Evolutionary conservation across 2,797 vertebrate genomes (phyloP), one percentile per base, ranked within the genome.

Genomic region (Acanthornis magna): DNA sequence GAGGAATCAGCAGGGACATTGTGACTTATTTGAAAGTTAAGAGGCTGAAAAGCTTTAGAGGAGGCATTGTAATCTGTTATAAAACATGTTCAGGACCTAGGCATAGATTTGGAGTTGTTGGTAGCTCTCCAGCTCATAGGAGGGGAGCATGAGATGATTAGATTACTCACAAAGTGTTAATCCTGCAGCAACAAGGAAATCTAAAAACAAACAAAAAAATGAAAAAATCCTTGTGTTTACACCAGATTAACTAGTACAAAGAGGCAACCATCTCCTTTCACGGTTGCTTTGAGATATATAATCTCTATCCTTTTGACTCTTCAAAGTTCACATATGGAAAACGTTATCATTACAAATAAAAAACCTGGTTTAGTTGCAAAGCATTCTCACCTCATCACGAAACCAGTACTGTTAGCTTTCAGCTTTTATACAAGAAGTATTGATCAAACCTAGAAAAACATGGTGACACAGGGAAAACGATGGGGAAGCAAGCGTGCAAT

Each of bases 11-110:
- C 66, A 86, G 80, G 63, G 65, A 70, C 91, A 53, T 66, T 79
- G 75, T 79, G 86, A 80, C 19, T 95, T 96, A 79, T 17, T 62
- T 90, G 63, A 71, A 93, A 81, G 72, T 54, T 88, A 96, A 92
- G 83, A 86, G 50, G 68, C 79, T 95, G 58, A 72, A 92, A 89
- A 86, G 61, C 93, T 90, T 93, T 93, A 85, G 63, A 95, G 54
- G 32, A 74, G 73, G 71, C 84, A 83, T 85, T 70, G 36, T 86
- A 89, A 91, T 88, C 86, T 92, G 75, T 94, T 94, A 45, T 25
- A 81, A 81, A 93, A 91, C 36, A 51, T 47, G 61, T 96, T 29
- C 48, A 76, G 76, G 78, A 92, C 58, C 85, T 70, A 90, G 60
- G 48, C 73, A 42, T 47, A 73, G 55, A 85, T 93, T 87, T 92